Conservation (phyloP, 1,140 invertebrate species). For the Aporrectodea caliginosa region DNA sequence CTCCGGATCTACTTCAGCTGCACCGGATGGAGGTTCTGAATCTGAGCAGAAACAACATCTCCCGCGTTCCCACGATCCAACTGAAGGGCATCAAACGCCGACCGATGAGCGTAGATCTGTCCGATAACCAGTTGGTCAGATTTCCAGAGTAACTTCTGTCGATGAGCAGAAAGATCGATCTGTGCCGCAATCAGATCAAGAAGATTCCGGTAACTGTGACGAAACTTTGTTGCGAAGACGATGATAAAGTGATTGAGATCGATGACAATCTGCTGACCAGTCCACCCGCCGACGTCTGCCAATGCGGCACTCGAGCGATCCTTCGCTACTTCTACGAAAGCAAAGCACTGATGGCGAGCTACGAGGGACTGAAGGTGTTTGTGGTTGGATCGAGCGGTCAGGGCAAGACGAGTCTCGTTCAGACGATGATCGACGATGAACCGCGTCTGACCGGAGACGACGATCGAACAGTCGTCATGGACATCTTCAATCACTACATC, state of each 20-base stretch:
- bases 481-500: conserved; percentile 41
- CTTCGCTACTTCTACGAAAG: conserved; percentile 47
- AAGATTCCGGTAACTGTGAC: conserved; percentile 29
- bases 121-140: conserved; percentile 45
- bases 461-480: conserved; percentile 43
- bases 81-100: conserved; percentile 36
- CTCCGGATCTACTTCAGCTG: conserved; percentile 46
- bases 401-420: conserved; percentile 50
- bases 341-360: conserved; percentile 40
- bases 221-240: conserved; percentile 38
- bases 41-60: conserved; percentile 48
- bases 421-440: conserved; percentile 47
- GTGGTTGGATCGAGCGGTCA: conserved; percentile 44
- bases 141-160: conserved; percentile 48
- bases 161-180: conserved; percentile 42
- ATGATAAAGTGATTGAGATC: conserved; percentile 41
- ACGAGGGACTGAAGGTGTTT: conserved; percentile 43
- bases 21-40: conserved; percentile 43
- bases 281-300: conserved; percentile 46
- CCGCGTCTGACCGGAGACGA: conserved; percentile 40
- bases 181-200: conserved; percentile 47
- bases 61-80: conserved; percentile 46
- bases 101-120: conserved; percentile 38
- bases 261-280: conserved; percentile 46
- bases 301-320: conserved; percentile 45